Conservation (phyloP, 2,113 vertebrate species). For the Sus scrofa region T2T-Sscrofa CM000813.6:139957001-139957500, state of each 20-base stretch:
- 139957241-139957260: constrained; percentile 47
- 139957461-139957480: neutral
- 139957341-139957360: neutral
- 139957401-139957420: neutral
- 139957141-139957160: constrained; percentile 27
- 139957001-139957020: constrained; percentile 36
- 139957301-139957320: neutral
- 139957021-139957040: neutral
- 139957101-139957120: constrained; percentile 52
- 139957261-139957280: constrained; percentile 25
- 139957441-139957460: neutral
- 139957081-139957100: constrained; percentile 27
- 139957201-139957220: constrained; percentile 5
- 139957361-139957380: neutral
- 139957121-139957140: constrained; percentile 69
- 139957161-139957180: constrained; percentile 57
- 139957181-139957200: constrained; percentile 55
- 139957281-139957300: neutral
- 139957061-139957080: constrained; percentile 55
- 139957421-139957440: neutral
- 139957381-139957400: constrained; percentile 2
- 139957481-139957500: too few relatives aligned
- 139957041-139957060: constrained; percentile 76
- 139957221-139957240: neutral
- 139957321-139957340: neutral